These are phyloP conservation scores for Gambelia wislizenii DNA, from an alignment of 2,797 vertebrate genomes.

Conservation along the genomic window DNA sequence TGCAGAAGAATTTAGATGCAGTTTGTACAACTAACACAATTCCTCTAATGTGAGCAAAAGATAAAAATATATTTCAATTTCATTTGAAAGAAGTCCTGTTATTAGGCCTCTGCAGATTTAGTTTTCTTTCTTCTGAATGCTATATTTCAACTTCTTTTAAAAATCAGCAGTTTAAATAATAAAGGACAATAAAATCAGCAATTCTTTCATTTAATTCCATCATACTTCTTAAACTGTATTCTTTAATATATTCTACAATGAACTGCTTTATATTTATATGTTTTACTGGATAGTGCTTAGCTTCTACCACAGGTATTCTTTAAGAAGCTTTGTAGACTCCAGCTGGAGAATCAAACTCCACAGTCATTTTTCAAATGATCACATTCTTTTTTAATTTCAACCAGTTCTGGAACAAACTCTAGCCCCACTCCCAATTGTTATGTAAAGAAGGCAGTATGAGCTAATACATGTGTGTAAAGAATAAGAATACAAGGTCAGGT, in stretches of 20 bases:
- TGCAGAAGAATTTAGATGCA: neutral
- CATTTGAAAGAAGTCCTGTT: conserved; percentile 13
- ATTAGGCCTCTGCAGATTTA: conserved; percentile 12
- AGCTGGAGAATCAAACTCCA: conserved; percentile 39
- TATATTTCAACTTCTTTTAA: neutral
- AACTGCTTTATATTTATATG: neutral
- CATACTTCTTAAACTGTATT: conserved; percentile 44
- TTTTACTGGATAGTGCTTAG: neutral
- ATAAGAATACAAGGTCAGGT: conserved; percentile 52
- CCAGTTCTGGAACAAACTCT: conserved; percentile 46
- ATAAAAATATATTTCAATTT: neutral
- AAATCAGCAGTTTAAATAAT: neutral
- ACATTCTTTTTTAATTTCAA: neutral
- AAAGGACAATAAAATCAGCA: neutral
- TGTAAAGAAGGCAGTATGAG: conserved; percentile 49
- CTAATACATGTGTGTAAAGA: conserved; percentile 31
- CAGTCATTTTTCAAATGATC: conserved; percentile 48
- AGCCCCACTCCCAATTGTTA: conserved; percentile 27
- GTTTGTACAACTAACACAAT: neutral
- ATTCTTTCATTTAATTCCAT: neutral
- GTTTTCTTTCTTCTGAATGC: conserved; percentile 34
- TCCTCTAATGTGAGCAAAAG: neutral
- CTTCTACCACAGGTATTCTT: neutral
- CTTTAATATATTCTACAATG: conserved; percentile 17
- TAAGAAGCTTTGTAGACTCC: conserved; percentile 12